Conservation (phyloP, 2,797 vertebrate genomes). For the Hypotaenidia okinawae region DNA sequence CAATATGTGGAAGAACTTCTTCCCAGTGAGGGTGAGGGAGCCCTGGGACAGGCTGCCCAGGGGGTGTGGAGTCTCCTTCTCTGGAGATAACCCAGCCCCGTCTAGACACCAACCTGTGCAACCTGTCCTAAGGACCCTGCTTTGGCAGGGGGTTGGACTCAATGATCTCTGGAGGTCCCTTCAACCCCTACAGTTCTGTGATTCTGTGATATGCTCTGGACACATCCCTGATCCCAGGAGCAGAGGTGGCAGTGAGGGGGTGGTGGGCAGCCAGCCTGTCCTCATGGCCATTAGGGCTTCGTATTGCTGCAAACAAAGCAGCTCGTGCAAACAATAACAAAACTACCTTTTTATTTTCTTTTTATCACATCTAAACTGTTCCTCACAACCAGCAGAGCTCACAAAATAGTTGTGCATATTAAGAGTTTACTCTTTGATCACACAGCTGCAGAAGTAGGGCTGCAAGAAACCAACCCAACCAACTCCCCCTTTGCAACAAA, state of each 20-base stretch:
- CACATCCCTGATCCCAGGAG: too few species aligned
- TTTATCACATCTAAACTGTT: neutral
- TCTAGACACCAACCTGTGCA: too few species aligned
- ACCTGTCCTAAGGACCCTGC: too few species aligned
- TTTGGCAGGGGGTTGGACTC: too few species aligned
- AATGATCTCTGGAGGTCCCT: too few species aligned
- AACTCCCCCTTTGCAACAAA: neutral
- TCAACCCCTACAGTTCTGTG: too few species aligned
- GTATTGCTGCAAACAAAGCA: neutral
- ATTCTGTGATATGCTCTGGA: too few species aligned
- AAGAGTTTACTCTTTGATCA: neutral
- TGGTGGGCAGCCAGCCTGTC: rapidly evolving
- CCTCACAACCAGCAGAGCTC: neutral
- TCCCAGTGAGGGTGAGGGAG: too few species aligned
- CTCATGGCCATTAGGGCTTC: neutral
- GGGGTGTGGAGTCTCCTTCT: too few species aligned
- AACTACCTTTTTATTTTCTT: neutral
- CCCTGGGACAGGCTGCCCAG: too few species aligned
- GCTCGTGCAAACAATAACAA: neutral
- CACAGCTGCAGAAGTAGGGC: neutral
- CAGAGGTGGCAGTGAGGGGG: neutral
- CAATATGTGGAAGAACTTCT: too few species aligned
- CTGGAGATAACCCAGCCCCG: too few species aligned
- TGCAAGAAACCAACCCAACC: neutral
- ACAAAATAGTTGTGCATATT: neutral